Evolutionary conservation across 2,888 invertebrate species (phyloP), one percentile per base, ranked within the genome.

Genomic region (Drosophila emarginata): DNA sequence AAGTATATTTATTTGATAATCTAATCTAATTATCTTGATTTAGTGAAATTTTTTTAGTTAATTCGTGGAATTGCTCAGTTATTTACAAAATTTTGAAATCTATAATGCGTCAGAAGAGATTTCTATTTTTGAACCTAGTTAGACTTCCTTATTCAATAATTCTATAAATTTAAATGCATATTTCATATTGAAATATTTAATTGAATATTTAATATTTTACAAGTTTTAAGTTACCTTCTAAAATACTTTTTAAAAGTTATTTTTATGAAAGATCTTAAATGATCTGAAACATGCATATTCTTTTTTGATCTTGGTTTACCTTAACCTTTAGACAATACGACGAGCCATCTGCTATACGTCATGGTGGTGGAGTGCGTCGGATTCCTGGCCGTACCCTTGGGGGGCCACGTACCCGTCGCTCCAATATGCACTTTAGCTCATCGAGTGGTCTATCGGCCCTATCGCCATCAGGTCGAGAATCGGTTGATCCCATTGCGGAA

Each of bases 401-500:
- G 75, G 94, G 94, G 50, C 94, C 95, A 69, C 94, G 98, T 88
- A 94, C 97, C 63, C 94, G 98, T 73, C 94, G 98, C 90, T 96
- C 96, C 87, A 98, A 98, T 92, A 98, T 98, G 97, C 97, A 98
- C 93, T 98, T 98, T 93, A 96, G 96, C 93, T 96, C 97, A 83
- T 95, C 96, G 83, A 95, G 95, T 87, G 97, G 96, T 72, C 94
- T 97, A 88, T 96, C 97, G 88, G 96, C 96, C 80, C 93, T 96
- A 89, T 96, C 96, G 87, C 97, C 98, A 80, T 97, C 91, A 57
- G 96, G 96, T 89, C 95, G 98, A 86, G 98, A 98, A 92, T 95
- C 97, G 76, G 98, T 98, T 76, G 99, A 99, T 93, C 98, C 98
- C 70, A 98, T 98, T 89, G 97, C 98, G 76, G 99, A 99, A 93